These are phyloP conservation scores for Fabriciana adippe DNA, from an alignment of 2,888 invertebrate genomes.

Conservation along the genomic window DNA sequence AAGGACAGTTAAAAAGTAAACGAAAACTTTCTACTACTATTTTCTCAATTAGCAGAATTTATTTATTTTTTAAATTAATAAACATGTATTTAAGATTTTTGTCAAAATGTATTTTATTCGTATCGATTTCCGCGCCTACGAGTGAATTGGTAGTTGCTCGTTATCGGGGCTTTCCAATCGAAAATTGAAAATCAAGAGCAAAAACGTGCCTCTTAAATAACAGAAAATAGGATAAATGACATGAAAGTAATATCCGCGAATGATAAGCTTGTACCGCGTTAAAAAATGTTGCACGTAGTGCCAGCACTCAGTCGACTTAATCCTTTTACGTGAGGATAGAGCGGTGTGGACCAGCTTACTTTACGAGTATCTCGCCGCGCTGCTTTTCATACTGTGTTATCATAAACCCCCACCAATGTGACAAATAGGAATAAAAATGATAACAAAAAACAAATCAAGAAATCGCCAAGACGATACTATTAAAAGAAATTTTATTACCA, in stretches of 20 bases:
- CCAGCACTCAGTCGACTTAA: slow-evolving; percentile 35
- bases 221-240: slow-evolving; percentile 34
- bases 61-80: neutral
- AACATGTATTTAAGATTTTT: slow-evolving; percentile 1
- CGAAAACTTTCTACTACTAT: slow-evolving; percentile 20
- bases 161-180: slow-evolving; percentile 27
- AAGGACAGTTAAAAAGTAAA: slow-evolving; percentile 27
- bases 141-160: slow-evolving; percentile 27
- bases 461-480: too few relatives aligned
- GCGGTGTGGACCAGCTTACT: slow-evolving; percentile 26
- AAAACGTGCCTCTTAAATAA: slow-evolving; percentile 35
- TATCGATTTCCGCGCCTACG: slow-evolving; percentile 16
- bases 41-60: slow-evolving; percentile 26
- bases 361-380: neutral
- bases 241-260: slow-evolving; percentile 38
- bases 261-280: slow-evolving; percentile 38
- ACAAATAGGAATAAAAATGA: neutral
- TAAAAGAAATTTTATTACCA: neutral
- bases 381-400: neutral
- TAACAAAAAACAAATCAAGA: neutral
- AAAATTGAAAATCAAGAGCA: slow-evolving; percentile 28
- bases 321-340: slow-evolving; percentile 38
- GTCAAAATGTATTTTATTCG: slow-evolving; percentile 5
- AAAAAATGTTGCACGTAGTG: slow-evolving; percentile 36
- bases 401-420: neutral